Evolutionary conservation across 2,113 vertebrate species (phyloP).

Genomic region (Elachura formosa): DNA sequence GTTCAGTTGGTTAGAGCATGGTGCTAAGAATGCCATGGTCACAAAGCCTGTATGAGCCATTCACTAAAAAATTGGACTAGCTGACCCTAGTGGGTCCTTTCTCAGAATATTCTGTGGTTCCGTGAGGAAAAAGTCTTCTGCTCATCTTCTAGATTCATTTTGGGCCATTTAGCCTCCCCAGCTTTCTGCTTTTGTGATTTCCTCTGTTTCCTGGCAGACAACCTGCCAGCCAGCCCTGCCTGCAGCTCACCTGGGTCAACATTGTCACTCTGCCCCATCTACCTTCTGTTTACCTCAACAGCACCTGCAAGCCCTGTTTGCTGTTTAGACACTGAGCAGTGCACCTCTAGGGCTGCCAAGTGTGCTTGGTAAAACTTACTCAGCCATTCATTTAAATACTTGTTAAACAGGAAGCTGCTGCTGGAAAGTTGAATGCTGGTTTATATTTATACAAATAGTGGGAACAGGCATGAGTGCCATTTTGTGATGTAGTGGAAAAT

Average conservation of each 20-base stretch:
- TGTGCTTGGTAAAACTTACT: neutral
- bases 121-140: neutral
- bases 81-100: neutral
- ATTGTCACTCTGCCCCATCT: neutral
- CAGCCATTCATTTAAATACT: constrained; percentile 15
- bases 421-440: neutral
- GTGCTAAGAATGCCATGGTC: neutral
- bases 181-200: neutral
- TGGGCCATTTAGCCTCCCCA: neutral
- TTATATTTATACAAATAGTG: constrained; percentile 20
- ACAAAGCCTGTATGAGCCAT: neutral
- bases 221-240: neutral
- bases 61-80: neutral
- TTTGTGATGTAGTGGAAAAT: constrained; percentile 3
- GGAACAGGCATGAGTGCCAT: neutral
- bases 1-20: neutral
- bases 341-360: neutral
- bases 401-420: constrained; percentile 34
- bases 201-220: neutral
- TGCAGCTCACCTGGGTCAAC: neutral
- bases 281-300: neutral
- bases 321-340: neutral
- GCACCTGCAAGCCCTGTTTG: neutral
- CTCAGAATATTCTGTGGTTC: neutral
- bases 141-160: neutral